These are phyloP conservation scores for Piprites chloris DNA, from an alignment of 2,113 vertebrate genomes.

Conservation along the genomic window DNA sequence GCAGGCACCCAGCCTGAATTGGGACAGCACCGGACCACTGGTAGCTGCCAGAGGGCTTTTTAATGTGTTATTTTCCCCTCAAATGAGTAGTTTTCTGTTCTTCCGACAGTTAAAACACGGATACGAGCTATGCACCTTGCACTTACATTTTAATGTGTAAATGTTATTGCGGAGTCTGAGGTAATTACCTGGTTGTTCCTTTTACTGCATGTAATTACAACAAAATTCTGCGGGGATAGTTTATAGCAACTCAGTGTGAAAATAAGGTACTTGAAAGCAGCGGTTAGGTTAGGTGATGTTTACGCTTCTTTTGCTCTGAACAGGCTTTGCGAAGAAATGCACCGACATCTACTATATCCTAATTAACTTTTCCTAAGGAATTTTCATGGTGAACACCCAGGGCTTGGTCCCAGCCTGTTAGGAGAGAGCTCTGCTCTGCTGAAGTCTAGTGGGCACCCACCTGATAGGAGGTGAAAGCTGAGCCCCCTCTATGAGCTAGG, in stretches of 20 bases:
- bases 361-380: background rate
- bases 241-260: background rate
- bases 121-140: background rate
- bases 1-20: background rate
- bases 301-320: background rate
- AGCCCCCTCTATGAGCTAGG: background rate
- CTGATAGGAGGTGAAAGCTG: background rate
- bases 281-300: background rate
- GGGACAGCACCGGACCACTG: background rate
- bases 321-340: background rate
- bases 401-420: background rate
- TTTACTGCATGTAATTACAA: constrained; percentile 46
- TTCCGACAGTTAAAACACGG: background rate
- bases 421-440: background rate
- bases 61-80: background rate
- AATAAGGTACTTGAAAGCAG: background rate
- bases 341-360: background rate
- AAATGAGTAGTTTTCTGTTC: background rate
- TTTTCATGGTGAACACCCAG: background rate
- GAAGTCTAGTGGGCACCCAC: background rate
- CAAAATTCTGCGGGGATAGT: background rate
- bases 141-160: background rate
- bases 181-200: constrained; percentile 37
- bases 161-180: background rate
- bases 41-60: background rate